Conservation (phyloP, 2,113 vertebrate genomes). For the Malurus cyaneus region DNA sequence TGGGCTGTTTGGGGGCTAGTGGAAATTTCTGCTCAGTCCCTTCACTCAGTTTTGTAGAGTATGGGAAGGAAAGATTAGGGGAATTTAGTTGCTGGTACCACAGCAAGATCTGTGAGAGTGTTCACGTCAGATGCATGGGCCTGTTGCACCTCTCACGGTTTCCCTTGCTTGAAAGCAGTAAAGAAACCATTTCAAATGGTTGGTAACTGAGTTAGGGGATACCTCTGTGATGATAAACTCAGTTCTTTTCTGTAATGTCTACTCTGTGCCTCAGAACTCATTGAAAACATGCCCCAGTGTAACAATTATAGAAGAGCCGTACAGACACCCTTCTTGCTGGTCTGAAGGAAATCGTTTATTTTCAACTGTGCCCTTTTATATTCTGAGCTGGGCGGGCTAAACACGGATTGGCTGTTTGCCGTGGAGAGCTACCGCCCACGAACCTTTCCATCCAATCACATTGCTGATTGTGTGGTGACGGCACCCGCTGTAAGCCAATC, state of each 20-base stretch:
- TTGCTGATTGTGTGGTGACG: too few relatives aligned
- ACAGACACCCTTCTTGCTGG: too few relatives aligned
- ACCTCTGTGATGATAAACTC: background rate
- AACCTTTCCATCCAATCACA: too few relatives aligned
- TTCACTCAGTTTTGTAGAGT: background rate
- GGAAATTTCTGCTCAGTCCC: background rate
- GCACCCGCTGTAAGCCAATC: too few relatives aligned
- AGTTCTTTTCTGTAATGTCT: background rate
- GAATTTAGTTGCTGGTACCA: background rate
- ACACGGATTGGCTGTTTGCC: too few relatives aligned
- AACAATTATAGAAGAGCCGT: too few relatives aligned
- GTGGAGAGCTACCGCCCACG: too few relatives aligned
- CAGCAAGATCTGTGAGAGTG: background rate
- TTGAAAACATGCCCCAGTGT: background rate
- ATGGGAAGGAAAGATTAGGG: background rate
- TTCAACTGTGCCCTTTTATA: too few relatives aligned
- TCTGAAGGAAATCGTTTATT: too few relatives aligned
- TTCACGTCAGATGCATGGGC: fast-evolving
- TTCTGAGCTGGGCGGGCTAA: too few relatives aligned
- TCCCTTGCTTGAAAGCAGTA: background rate
- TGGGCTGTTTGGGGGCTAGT: fast-evolving
- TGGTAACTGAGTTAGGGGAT: background rate
- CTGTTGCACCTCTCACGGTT: background rate
- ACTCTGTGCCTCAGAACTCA: background rate
- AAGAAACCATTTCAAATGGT: background rate